Conservation (phyloP, 1,140 invertebrate genomes). For the Propsilocerus akamusi region DNA sequence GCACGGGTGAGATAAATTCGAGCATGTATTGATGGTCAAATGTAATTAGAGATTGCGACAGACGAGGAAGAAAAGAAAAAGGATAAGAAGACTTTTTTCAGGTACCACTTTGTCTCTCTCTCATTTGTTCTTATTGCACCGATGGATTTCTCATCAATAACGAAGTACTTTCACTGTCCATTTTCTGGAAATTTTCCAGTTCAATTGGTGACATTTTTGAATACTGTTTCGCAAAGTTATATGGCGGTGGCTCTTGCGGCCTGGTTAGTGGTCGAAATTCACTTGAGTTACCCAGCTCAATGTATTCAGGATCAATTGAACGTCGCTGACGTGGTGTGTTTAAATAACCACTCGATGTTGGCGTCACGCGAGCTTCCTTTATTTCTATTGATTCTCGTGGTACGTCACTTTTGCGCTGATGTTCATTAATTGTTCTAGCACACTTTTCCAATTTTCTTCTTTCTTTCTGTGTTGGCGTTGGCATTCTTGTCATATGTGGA, state of each 20-base stretch:
- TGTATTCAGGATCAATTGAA: neutral
- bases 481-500: neutral
- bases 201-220: neutral
- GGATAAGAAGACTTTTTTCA: too few relatives aligned
- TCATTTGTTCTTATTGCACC: too few relatives aligned
- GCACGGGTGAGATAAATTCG: too few relatives aligned
- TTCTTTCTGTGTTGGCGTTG: neutral
- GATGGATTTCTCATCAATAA: slow-evolving; percentile 8
- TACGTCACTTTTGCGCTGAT: neutral
- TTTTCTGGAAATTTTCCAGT: neutral
- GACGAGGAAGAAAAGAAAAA: too few relatives aligned
- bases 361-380: neutral
- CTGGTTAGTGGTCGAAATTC: neutral
- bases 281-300: neutral
- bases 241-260: neutral
- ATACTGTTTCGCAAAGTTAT: neutral
- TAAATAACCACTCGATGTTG: neutral
- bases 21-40: too few relatives aligned
- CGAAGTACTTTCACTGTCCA: neutral
- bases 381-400: neutral
- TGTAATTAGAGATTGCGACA: too few relatives aligned
- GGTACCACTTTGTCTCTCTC: too few relatives aligned
- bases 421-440: neutral
- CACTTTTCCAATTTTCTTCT: neutral
- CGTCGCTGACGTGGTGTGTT: neutral